A percentile compares a stretch with the other conserved stretches of the same genome.
Evolutionary conservation across 2,113 vertebrate species (phyloP).

Genomic region (Ivindomyrus marchei): DNA sequence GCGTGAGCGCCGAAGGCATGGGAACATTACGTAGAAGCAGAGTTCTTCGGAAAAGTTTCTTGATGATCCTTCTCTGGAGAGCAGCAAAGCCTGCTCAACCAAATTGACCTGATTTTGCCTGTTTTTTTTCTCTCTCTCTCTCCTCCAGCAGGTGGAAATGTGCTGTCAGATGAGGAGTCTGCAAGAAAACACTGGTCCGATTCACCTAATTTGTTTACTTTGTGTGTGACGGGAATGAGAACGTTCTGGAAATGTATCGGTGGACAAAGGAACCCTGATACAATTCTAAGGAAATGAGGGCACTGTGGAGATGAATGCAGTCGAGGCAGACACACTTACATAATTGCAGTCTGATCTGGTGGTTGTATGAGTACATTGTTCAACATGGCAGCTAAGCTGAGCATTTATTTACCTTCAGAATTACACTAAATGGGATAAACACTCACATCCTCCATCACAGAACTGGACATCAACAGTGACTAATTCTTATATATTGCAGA

Average conservation of each 20-base stretch:
- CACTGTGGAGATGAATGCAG: neutral
- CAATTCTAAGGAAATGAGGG: neutral
- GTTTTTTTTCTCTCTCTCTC: neutral
- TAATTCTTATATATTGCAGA: neutral
- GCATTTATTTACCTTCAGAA: neutral
- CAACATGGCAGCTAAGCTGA: neutral
- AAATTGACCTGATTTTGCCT: conserved; percentile 1
- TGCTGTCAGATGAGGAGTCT: neutral
- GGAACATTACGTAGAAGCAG: neutral
- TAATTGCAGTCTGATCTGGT: neutral
- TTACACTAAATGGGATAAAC: neutral
- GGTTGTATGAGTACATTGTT: neutral
- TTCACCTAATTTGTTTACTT: neutral
- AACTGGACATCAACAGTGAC: neutral
- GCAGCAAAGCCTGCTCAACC: neutral
- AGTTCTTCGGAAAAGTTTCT: neutral
- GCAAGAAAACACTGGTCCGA: neutral
- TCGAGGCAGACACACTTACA: neutral
- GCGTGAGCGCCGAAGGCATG: neutral
- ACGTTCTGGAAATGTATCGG: neutral
- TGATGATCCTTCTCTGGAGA: neutral
- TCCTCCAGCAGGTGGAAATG: neutral
- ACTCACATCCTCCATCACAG: neutral
- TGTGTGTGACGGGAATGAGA: neutral
- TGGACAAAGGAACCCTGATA: neutral